A percentile compares a stretch with the other conserved stretches of the same genome.
phyloP scores from a whole-genome alignment of 2,888 invertebrate species.

The Drosophila ustulata region DNA sequence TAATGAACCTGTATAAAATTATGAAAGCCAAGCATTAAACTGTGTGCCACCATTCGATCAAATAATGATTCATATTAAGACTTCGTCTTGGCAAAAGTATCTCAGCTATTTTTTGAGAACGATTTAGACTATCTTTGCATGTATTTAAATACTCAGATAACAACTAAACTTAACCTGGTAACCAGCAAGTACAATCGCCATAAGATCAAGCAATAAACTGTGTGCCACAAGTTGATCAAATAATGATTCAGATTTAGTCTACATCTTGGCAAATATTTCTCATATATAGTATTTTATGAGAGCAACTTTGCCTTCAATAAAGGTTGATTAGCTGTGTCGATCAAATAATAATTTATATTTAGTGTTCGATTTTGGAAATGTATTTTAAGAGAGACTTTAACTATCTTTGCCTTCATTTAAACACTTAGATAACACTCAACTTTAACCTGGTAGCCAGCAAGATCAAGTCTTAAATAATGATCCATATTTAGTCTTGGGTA shows the following conservation, averaged over 20 bases:
- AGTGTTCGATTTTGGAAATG: neutral
- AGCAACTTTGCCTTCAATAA: too few species aligned
- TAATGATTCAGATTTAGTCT: too few species aligned
- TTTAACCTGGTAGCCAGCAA: too few species aligned
- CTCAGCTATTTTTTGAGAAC: too few species aligned
- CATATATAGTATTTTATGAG: too few species aligned
- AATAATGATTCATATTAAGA: conserved; percentile 2
- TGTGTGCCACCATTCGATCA: conserved; percentile 5
- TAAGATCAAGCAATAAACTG: neutral
- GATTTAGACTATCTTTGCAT: neutral
- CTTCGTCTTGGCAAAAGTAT: neutral
- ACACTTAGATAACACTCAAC: conserved; percentile 13
- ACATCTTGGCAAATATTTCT: too few species aligned
- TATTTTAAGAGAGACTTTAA: neutral
- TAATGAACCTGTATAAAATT: conserved; percentile 67
- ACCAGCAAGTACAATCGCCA: too few species aligned
- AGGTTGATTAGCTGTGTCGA: too few species aligned
- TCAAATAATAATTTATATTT: too few species aligned
- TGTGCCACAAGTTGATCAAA: too few species aligned
- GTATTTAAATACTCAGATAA: conserved; percentile 25
- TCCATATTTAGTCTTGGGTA: neutral
- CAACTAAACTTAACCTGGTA: neutral
- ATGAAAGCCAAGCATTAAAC: conserved; percentile 34
- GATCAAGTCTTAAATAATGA: too few species aligned
- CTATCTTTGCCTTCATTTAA: conserved; percentile 16